Conservation (phyloP, 2,113 vertebrate species). For the Emberiza fucata region DNA sequence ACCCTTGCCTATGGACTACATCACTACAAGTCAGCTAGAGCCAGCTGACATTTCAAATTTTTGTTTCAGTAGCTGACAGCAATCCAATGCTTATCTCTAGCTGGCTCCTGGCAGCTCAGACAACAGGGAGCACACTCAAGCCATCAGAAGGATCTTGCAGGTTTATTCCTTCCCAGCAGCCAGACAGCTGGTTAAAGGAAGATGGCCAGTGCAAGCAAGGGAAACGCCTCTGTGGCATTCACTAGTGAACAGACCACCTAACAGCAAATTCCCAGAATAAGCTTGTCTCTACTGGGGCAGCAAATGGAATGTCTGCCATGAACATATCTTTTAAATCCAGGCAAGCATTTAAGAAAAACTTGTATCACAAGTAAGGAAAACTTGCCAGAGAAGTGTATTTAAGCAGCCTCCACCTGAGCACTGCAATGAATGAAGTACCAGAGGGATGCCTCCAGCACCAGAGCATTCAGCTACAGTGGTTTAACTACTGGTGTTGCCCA, state of each 20-base stretch:
- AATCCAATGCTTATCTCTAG: background rate
- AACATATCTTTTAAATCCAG: background rate
- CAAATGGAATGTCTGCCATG: background rate
- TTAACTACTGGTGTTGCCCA: background rate
- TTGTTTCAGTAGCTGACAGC: background rate
- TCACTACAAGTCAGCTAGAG: background rate
- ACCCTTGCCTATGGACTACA: background rate
- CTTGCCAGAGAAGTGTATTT: background rate
- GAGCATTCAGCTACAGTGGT: background rate
- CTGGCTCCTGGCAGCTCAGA: background rate
- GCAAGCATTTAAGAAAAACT: background rate
- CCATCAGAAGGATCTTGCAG: background rate
- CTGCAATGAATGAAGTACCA: background rate
- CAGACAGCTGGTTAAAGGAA: conserved; percentile 20
- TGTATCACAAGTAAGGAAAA: background rate
- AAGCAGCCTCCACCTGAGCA: background rate
- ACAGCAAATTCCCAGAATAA: background rate
- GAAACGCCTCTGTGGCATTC: background rate
- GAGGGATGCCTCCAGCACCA: background rate
- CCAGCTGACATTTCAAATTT: background rate
- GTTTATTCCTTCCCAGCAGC: background rate
- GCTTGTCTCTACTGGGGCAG: background rate
- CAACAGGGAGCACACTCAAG: background rate
- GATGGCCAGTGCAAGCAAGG: conserved; percentile 8
- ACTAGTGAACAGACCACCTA: background rate